Percentiles rank a stretch among this genome's conserved stretches.
phyloP scores from a whole-genome alignment of 2,888 invertebrate species.

The Drosophila prolongata region DNA sequence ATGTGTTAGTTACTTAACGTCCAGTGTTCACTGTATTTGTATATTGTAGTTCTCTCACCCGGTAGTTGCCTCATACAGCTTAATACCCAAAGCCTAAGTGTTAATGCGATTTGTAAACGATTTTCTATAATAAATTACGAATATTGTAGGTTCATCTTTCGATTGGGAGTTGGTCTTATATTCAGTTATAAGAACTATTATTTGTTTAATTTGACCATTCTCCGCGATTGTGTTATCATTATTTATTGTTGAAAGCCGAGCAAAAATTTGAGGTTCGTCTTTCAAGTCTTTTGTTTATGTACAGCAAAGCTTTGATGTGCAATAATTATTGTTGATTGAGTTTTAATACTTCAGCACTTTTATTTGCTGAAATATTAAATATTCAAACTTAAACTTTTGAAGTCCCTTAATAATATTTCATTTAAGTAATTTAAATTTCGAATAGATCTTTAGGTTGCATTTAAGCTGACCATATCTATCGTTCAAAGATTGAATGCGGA shows the following conservation, averaged over 20 bases:
- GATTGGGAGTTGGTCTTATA: neutral
- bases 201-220: no score
- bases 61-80: conserved; percentile 81
- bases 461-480: conserved; percentile 64
- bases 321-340: no score
- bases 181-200: neutral
- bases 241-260: no score
- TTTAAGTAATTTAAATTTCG: no score
- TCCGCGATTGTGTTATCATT: no score
- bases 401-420: no score
- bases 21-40: conserved; percentile 47
- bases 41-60: conserved; percentile 43
- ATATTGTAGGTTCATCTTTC: neutral
- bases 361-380: no score
- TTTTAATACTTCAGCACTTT: no score
- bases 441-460: conserved; percentile 44
- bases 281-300: neutral
- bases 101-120: conserved; percentile 49
- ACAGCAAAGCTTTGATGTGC: neutral
- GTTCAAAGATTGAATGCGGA: conserved; percentile 71
- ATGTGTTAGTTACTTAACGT: conserved; percentile 68
- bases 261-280: neutral
- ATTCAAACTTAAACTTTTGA: no score
- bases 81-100: conserved; percentile 78
- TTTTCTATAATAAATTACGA: conserved; percentile 36